Evolutionary conservation across 2,888 invertebrate species (phyloP), one percentile per base, ranked within the genome.

Genomic region (Nomada flava): DNA sequence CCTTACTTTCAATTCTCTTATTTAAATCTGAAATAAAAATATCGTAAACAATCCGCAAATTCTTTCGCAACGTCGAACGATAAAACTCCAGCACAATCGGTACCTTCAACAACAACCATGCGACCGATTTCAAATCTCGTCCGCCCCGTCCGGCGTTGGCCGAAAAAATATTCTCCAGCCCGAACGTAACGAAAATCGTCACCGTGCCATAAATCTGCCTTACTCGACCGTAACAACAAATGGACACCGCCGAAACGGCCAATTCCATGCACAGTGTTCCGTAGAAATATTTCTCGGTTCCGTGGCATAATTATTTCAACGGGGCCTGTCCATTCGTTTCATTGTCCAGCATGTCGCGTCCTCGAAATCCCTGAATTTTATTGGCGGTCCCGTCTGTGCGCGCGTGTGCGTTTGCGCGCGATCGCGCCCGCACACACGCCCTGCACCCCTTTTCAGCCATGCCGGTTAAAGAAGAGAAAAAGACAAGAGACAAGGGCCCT

Each of bases 301-400:
- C 42, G 26, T 42, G 79, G 53, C 52, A 68, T 80, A 78, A 80
- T 80, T 80, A 80, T 78, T 80, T 73, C 57, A 78, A 57, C 78
- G 52, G 26, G 44, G 10, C 44, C 55, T n/a, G 72, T 80, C 67
- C 78, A 73, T 78, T 78, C 68, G 78, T 80, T 78, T 72, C 60
- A 76, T 71, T 83, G 57, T 67, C 71, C 47, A 26, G 23, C 77
- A 60, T 76, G 79, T 81, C 85, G 76, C 68, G 13, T 70, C 75
- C 76, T 77, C 86, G 82, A 79, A 84, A 84, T 88, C 88, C 88
- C 79, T 82, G 65, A 86, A 89, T 88, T 91, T 90, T 89, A 89
- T 90, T 85, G 86, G 74, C 76, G 85, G 71, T 82, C 74, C 77
- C 65, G 29, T 44, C 44, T 11, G 57, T 44, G 29, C 1, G 20